Evolutionary conservation across 2,113 vertebrate genomes (phyloP).

Genomic region (Stegostoma tigrinum): DNA sequence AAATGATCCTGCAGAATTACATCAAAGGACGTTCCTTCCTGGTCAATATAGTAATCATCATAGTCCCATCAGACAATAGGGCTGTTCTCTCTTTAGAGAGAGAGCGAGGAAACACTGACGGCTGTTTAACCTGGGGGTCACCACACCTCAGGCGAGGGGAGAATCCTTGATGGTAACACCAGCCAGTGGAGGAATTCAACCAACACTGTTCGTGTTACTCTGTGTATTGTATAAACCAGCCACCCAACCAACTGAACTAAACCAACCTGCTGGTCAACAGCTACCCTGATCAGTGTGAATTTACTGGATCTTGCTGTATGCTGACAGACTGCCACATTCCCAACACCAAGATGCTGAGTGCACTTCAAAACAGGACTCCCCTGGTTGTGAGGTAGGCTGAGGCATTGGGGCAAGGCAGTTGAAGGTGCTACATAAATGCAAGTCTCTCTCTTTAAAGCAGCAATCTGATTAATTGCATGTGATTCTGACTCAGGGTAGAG

Average conservation of each 20-base stretch:
- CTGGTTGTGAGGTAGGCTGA: neutral
- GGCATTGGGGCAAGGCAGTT: too few relatives aligned
- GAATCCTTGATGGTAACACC: too few relatives aligned
- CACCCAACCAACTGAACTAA: too few relatives aligned
- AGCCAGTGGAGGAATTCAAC: too few relatives aligned
- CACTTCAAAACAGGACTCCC: neutral
- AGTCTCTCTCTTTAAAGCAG: neutral
- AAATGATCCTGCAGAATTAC: neutral
- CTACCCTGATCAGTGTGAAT: neutral
- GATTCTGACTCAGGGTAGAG: neutral
- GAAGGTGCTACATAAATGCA: neutral
- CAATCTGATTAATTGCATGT: neutral
- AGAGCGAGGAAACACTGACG: too few relatives aligned
- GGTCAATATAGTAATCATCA: too few relatives aligned
- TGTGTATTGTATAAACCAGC: too few relatives aligned
- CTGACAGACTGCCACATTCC: neutral
- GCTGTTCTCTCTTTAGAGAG: too few relatives aligned
- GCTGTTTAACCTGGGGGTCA: too few relatives aligned
- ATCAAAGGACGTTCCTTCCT: neutral
- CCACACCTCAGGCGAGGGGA: too few relatives aligned
- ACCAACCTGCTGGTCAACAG: neutral
- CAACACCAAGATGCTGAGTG: neutral
- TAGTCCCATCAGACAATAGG: too few relatives aligned
- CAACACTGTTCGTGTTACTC: too few relatives aligned
- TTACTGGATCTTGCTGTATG: neutral